phyloP scores from a whole-genome alignment of 2,797 vertebrate species.

The Onychomys arenicola region DNA sequence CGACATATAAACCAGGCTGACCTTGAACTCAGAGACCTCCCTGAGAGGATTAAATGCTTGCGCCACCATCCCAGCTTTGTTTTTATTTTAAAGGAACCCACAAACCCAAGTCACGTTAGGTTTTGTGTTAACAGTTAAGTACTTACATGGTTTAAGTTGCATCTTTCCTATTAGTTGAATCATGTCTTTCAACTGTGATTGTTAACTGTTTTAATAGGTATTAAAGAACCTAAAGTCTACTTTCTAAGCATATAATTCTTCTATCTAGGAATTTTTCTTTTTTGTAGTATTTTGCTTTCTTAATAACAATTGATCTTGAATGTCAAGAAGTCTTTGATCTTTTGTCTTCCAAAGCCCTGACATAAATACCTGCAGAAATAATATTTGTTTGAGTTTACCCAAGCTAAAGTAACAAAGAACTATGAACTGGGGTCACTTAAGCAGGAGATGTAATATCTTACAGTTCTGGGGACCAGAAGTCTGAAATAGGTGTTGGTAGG shows the following conservation, averaged over 20 bases:
- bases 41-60: not conserved
- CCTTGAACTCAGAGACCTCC: not conserved
- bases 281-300: not conserved
- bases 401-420: not conserved
- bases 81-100: constrained; percentile 38
- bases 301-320: constrained; percentile 19
- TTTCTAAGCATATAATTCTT: not conserved
- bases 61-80: not conserved
- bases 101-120: constrained; percentile 1
- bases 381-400: not conserved
- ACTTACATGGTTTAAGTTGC: not conserved
- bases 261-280: constrained; percentile 32
- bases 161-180: not conserved
- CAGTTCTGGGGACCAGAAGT: not conserved
- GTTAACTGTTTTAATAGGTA: not conserved
- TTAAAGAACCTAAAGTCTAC: not conserved
- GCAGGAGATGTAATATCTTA: not conserved
- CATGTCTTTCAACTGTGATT: not conserved
- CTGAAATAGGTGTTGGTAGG: not conserved
- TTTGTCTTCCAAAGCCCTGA: not conserved
- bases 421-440: not conserved
- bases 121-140: constrained; percentile 34
- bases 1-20: not conserved
- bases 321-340: constrained; percentile 27
- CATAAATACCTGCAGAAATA: not conserved